Conservation (phyloP, 1,140 invertebrate species). For the Drosophila nebulosa region DNA sequence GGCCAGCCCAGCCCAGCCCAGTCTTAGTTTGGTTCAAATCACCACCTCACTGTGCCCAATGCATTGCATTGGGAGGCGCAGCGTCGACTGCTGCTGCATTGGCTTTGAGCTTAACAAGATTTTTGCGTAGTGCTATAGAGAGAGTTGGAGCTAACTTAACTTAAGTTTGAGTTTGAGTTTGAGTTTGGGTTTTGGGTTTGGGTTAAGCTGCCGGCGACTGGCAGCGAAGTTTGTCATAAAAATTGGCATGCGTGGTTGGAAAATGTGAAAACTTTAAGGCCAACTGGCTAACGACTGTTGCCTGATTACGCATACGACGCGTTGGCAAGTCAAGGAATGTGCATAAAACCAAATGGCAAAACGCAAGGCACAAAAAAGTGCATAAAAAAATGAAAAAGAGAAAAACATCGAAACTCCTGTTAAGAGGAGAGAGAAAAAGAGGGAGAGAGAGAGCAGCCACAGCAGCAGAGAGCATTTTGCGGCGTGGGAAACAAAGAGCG, state of each 20-base stretch:
- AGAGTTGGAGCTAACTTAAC: neutral
- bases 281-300: conserved; percentile 64
- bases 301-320: conserved; percentile 74
- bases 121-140: conserved; percentile 28
- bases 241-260: conserved; percentile 51
- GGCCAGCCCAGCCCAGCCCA: neutral
- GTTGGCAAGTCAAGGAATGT: conserved; percentile 50
- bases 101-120: conserved; percentile 55
- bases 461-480: conserved; percentile 22
- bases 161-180: neutral
- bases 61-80: neutral
- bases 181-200: neutral
- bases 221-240: conserved; percentile 39
- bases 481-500: conserved; percentile 48
- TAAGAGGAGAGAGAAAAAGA: conserved; percentile 3
- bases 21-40: neutral
- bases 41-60: neutral
- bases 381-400: conserved; percentile 3
- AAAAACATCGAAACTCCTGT: neutral
- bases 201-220: conserved; percentile 30
- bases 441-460: neutral
- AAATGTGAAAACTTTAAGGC: conserved; percentile 58
- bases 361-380: neutral
- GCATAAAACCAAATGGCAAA: conserved; percentile 35
- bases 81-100: neutral